phyloP scores from a whole-genome alignment of 2,113 vertebrate genomes.

The Camelus bactrianus region DNA sequence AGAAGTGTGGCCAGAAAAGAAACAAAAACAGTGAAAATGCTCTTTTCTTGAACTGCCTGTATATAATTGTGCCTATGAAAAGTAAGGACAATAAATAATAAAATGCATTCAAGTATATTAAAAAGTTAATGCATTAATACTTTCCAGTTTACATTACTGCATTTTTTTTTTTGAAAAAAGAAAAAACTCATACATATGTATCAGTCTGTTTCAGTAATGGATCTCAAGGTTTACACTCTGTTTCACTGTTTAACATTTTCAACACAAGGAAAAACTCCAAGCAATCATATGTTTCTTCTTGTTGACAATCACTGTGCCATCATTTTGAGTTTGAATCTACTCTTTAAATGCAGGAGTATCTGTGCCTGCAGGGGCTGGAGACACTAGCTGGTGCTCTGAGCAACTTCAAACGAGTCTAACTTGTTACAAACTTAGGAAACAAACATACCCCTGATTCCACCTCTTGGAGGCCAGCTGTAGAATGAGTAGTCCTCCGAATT shows the following conservation, averaged over 20 bases:
- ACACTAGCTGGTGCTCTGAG: background rate
- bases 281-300: background rate
- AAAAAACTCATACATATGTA: background rate
- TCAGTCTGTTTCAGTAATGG: background rate
- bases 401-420: background rate
- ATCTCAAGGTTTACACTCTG: background rate
- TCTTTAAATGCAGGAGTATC: background rate
- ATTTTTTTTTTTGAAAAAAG: constrained; percentile 17
- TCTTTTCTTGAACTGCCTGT: background rate
- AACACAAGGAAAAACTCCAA: background rate
- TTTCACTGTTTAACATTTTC: background rate
- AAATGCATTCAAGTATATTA: background rate
- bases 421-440: background rate
- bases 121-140: background rate
- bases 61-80: background rate
- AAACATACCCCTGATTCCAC: background rate
- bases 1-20: background rate
- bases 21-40: background rate
- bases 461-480: background rate
- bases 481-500: background rate
- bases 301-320: background rate
- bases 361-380: background rate
- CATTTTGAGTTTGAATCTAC: constrained; percentile 2
- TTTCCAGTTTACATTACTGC: background rate
- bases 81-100: background rate